Base-by-base conservation (phyloP, 1,140 invertebrate species). In the Geopemphigus sp. region DNA sequence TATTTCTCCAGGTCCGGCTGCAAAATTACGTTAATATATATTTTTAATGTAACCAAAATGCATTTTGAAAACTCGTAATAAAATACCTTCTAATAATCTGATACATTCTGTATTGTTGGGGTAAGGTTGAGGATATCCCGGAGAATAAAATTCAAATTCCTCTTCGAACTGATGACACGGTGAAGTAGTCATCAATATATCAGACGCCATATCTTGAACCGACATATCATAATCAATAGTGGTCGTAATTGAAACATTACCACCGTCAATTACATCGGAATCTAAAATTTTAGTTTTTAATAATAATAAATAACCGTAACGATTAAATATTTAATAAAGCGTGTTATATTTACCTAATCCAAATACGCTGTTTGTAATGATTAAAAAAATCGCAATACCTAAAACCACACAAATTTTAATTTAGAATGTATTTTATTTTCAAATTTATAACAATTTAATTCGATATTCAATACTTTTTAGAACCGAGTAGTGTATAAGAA, bases 1-100 rank as follows among this genome's bases (percentile, higher is more conserved):
- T 47, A 91, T 86, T 87, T 93, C 89, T 22, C 92, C 92, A 81
- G 87, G 85, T 22, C 90, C 90, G 80, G 94, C 94, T 95, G 89
- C 74, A 90, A 83, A 83, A 82, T 80, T 64, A 26, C 50, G 80
- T 54, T 14, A 45, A 39, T 39, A 39, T 39, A n/a, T 24, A 68
- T 17, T 45, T 8, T 68, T 45, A 39, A 80, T 5, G 32, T 39
- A 4, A 4, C 8, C 3, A 39, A 39, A 39, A 39, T 39, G 32
- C 8, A 39, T 39, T 39, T 39, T 39, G 8, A 39, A 39, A 39
- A 39, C 32, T 3, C 32, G 8, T 39, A 39, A 39, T 39, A 39
- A 39, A 10, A 14, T 85, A 93, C 92, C 92, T 87, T 88, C 87
- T 74, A 94, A 87, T 29, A 91, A 86, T 63, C 88, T 87, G 64